phyloP scores from a whole-genome alignment of 2,888 invertebrate species.

The Dryadula phaetusa region DNA sequence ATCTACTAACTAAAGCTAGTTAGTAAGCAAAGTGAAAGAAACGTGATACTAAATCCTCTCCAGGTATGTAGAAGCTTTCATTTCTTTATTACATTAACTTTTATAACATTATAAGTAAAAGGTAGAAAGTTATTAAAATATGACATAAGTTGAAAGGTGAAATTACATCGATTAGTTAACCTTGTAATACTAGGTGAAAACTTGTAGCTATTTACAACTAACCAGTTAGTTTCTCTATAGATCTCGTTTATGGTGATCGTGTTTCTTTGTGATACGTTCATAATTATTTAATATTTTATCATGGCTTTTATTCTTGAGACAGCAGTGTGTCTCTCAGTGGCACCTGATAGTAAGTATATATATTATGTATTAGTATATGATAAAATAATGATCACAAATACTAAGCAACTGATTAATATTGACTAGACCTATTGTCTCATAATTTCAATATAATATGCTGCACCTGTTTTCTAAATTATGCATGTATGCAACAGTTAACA shows the following conservation, averaged over 20 bases:
- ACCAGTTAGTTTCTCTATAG: conserved; percentile 52
- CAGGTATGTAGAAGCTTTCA: conserved; percentile 20
- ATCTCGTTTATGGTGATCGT: conserved; percentile 42
- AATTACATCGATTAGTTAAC: conserved; percentile 65
- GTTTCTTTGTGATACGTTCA: conserved; percentile 43
- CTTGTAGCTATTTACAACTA: conserved; percentile 48
- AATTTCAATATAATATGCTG: neutral
- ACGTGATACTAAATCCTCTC: neutral
- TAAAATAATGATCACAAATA: neutral
- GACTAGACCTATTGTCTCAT: neutral
- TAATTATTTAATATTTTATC: conserved; percentile 29
- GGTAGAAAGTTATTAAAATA: conserved; percentile 67
- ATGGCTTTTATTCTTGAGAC: conserved; percentile 59
- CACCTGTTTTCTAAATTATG: neutral
- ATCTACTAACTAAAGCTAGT: no score
- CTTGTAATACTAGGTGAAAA: conserved; percentile 56
- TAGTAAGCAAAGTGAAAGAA: neutral
- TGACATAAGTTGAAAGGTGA: conserved; percentile 79
- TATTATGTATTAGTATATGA: neutral
- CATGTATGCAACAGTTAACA: neutral
- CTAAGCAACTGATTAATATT: neutral
- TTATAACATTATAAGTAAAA: conserved; percentile 36
- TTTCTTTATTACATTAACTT: conserved; percentile 21
- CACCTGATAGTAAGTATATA: conserved; percentile 29
- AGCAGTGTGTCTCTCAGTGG: conserved; percentile 57